phyloP scores from a whole-genome alignment of 2,797 vertebrate genomes.

The Pipistrellus kuhlii region DNA sequence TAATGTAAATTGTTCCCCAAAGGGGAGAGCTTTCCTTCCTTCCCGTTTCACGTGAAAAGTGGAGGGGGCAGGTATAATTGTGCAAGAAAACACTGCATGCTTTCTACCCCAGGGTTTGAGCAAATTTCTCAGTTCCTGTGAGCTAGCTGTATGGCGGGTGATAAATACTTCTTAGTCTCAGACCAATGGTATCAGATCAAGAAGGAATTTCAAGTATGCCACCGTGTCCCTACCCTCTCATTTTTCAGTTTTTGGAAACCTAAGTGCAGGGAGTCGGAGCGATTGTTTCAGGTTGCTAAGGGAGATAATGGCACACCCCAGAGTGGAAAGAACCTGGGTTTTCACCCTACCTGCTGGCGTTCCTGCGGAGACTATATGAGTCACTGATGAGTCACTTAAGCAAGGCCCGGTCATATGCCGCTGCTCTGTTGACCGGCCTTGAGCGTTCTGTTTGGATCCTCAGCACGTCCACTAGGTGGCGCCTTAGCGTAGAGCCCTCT shows the following conservation, averaged over 20 bases:
- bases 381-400: neutral
- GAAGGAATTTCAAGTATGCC: neutral
- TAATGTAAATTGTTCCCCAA: neutral
- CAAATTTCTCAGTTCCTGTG: constrained; percentile 26
- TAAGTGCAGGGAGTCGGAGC: neutral
- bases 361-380: neutral
- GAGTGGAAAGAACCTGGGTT: neutral
- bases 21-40: constrained; percentile 1
- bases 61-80: neutral
- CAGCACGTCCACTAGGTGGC: constrained; percentile 42
- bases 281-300: neutral
- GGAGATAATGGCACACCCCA: neutral
- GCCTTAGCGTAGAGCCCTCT: neutral
- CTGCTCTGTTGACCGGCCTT: neutral
- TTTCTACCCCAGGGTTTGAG: neutral
- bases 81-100: neutral
- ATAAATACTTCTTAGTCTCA: neutral
- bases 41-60: constrained; percentile 25
- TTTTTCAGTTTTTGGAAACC: neutral
- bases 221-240: neutral
- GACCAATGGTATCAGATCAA: neutral
- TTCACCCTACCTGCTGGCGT: neutral
- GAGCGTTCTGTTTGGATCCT: neutral
- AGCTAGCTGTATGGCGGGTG: neutral
- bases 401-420: neutral